Evolutionary conservation across 2,113 vertebrate genomes (phyloP), one percentile per base, ranked within the genome.

Genomic region (Glareola pratincola): DNA sequence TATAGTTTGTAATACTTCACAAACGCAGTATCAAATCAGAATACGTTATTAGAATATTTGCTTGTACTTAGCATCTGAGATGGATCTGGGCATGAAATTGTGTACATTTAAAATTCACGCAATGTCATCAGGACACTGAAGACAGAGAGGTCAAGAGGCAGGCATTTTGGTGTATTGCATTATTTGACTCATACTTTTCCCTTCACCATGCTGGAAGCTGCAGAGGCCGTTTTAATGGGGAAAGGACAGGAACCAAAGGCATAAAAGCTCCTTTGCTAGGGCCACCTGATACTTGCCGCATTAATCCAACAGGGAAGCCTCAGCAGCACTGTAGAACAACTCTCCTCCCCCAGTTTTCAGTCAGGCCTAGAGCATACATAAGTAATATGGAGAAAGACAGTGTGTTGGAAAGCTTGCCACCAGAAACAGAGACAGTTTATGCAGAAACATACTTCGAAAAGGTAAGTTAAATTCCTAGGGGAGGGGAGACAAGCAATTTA

Each of bases 221-320:
- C 32, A 72, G 76, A 86, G 37, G 12, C 19, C 29, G 4, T 76
- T 83, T 83, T 19, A 76, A 68, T 20, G n/a, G 22, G 23, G 4
- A 72, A 76, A 50, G 57, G 17, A 54, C 6, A 86, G 51, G 17
- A 72, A 50, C 11, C 16, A 86, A 62, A 77, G 10, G 15, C 21
- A 48, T 32, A 62, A 88, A 85, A 57, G 2, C 6, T 32, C 18
- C 37, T 79, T 94, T 72, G 24, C 51, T 36, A 57, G 8, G 19
- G 19, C 11, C 37, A 45, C 14, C 8, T 47, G 57, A 67, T 7
- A 32, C 3, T 8, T 0, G 1, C 5, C 3, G 0, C 24, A n/a
- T 29, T 69, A 69, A 54, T 45, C n/a, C 47, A 66, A 48, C 14
- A 54, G 10, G 37, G 8, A 75, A 83, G 23, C 6, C 8, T 36